Percentiles rank a stretch among this genome's conserved stretches.
Conservation (phyloP, 2,797 vertebrate genomes). For the Prionace glauca region DNA sequence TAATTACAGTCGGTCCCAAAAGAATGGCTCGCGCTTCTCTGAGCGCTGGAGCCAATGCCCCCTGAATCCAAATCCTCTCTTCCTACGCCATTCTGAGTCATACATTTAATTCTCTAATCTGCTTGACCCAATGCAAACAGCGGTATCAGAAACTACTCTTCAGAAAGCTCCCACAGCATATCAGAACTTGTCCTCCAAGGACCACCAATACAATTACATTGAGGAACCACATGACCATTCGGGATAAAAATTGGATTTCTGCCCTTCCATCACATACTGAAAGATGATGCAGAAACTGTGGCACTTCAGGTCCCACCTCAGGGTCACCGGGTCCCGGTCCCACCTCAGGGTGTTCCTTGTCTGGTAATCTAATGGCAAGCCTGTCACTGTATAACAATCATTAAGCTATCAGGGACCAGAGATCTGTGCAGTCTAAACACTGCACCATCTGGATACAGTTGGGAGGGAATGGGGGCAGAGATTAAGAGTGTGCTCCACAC, state of each 20-base stretch:
- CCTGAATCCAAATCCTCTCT: too few relatives aligned
- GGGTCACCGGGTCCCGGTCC: not conserved
- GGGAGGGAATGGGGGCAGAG: not conserved
- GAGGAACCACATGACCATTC: not conserved
- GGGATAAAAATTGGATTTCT: not conserved
- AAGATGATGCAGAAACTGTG: not conserved
- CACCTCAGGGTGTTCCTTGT: not conserved
- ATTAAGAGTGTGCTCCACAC: not conserved
- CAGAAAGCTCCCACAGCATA: not conserved
- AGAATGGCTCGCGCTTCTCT: too few relatives aligned
- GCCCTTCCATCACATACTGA: not conserved
- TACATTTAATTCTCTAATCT: too few relatives aligned
- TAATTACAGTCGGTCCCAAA: too few relatives aligned
- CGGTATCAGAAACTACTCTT: not conserved
- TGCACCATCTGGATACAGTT: not conserved
- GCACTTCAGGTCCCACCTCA: not conserved
- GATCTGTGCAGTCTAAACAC: not conserved
- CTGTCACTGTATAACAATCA: not conserved
- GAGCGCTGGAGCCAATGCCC: too few relatives aligned
- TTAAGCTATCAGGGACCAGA: not conserved
- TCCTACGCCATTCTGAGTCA: too few relatives aligned
- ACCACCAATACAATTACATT: not conserved
- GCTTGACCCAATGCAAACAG: too few relatives aligned
- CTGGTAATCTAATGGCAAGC: not conserved
- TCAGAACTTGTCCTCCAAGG: not conserved